Conservation (phyloP, 53 echinoderm and acorn worm genomes). For the Astropecten irregularis region DNA sequence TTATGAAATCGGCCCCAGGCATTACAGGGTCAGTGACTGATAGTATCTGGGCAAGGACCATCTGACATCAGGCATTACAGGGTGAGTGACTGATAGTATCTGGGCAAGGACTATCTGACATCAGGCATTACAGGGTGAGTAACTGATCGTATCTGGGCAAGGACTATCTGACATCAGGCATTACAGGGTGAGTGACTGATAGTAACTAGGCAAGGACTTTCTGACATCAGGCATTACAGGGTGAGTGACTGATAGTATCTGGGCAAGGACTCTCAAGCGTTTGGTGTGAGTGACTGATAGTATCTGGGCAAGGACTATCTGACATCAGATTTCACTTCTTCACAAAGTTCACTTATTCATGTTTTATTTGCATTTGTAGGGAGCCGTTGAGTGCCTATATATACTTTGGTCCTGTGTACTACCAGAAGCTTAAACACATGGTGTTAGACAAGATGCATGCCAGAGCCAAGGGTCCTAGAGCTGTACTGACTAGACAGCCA, state of each 20-base stretch:
- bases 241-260: constrained; percentile 96
- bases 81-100: constrained; percentile 97
- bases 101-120: constrained; percentile 90
- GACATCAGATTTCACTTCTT: not conserved
- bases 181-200: constrained; percentile 97
- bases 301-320: not conserved
- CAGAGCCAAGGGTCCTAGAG: constrained; percentile 95
- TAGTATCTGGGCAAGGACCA: constrained; percentile 95
- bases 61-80: constrained; percentile 96
- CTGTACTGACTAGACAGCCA: constrained; percentile 93
- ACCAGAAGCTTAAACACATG: constrained; percentile 99
- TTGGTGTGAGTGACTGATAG: constrained; percentile 74
- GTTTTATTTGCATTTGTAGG: constrained; percentile 21
- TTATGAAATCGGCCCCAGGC: too few species aligned
- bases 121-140: constrained; percentile 98
- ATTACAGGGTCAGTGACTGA: too few species aligned
- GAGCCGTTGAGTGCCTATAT: constrained; percentile 97
- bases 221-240: constrained; percentile 98
- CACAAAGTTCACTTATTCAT: not conserved
- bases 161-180: constrained; percentile 93
- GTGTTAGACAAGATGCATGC: constrained; percentile 99
- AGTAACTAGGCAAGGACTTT: constrained; percentile 93
- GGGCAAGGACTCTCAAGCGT: constrained; percentile 89
- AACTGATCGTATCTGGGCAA: constrained; percentile 80
- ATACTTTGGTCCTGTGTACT: constrained; percentile 99